A percentile compares a stretch with the other conserved stretches of the same genome.
Evolutionary conservation across 2,113 vertebrate species (phyloP).

Genomic region (Haplochromis burtoni): DNA sequence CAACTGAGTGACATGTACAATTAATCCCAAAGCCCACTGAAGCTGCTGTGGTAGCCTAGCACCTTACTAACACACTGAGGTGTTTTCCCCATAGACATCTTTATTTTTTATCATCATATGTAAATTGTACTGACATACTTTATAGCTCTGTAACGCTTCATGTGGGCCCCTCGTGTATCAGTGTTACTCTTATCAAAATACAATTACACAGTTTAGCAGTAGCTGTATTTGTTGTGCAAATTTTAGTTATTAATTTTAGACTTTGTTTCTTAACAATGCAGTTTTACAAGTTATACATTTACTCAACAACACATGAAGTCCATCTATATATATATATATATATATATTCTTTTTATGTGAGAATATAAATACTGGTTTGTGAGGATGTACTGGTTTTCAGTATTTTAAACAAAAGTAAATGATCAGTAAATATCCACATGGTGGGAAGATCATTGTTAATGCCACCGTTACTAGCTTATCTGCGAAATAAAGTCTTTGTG

Average conservation of each 20-base stretch:
- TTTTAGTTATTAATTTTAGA: background rate
- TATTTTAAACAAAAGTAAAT: background rate
- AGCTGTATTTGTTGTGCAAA: constrained; percentile 28
- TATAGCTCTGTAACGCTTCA: background rate
- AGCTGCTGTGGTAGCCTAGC: background rate
- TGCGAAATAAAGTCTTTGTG: background rate
- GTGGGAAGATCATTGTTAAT: background rate
- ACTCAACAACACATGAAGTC: background rate
- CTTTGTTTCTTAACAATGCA: background rate
- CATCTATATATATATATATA: background rate
- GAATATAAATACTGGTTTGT: background rate
- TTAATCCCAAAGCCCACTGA: background rate
- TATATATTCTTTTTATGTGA: background rate
- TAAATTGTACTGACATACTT: background rate
- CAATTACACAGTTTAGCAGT: background rate
- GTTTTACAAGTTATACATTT: background rate
- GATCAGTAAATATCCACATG: background rate
- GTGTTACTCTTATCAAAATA: background rate
- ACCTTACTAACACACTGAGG: background rate
- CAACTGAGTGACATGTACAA: background rate
- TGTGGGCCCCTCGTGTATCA: background rate
- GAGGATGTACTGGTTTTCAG: background rate
- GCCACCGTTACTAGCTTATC: background rate
- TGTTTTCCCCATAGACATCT: background rate
- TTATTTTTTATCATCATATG: background rate